phyloP scores from a whole-genome alignment of 2,113 vertebrate genomes.

The Micromys minutus region DNA sequence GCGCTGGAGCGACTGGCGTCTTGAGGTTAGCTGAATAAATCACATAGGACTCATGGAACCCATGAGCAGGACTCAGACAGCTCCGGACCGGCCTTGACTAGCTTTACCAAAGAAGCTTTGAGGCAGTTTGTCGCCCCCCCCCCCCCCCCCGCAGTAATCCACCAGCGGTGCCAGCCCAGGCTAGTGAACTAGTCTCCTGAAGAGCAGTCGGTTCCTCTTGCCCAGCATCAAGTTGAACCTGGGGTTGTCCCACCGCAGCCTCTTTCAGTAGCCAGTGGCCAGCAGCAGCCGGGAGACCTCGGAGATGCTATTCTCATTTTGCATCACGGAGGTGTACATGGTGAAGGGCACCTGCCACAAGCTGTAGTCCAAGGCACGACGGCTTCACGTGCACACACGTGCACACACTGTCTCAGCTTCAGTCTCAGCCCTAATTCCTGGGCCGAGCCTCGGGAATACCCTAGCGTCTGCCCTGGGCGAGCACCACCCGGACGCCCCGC shows the following conservation, averaged over 20 bases:
- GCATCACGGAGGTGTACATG: constrained; percentile 95
- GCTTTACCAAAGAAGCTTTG: too few species aligned
- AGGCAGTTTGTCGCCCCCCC: too few species aligned
- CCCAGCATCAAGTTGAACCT: constrained; percentile 97
- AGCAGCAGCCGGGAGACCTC: constrained; percentile 94
- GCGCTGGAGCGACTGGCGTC: constrained; percentile 92
- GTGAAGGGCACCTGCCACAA: constrained; percentile 35
- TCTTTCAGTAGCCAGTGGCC: constrained; percentile 93
- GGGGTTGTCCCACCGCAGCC: constrained; percentile 94
- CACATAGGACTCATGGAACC: constrained; percentile 98
- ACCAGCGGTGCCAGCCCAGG: too few species aligned
- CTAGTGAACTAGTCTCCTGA: constrained; percentile 94
- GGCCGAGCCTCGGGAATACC: neutral
- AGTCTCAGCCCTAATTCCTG: neutral
- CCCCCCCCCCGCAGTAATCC: too few species aligned
- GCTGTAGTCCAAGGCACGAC: neutral
- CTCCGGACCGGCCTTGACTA: constrained; percentile 98
- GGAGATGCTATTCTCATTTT: constrained; percentile 97
- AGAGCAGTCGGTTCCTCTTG: constrained; percentile 95
- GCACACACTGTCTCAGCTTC: neutral
- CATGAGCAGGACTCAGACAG: constrained; percentile 91
- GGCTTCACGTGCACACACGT: neutral
- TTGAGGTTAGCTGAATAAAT: constrained; percentile 97
- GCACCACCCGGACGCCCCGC: constrained; percentile 19
- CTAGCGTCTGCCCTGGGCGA: neutral